phyloP scores from a whole-genome alignment of 2,888 invertebrate genomes.

The Cephus pygmeus region DNA sequence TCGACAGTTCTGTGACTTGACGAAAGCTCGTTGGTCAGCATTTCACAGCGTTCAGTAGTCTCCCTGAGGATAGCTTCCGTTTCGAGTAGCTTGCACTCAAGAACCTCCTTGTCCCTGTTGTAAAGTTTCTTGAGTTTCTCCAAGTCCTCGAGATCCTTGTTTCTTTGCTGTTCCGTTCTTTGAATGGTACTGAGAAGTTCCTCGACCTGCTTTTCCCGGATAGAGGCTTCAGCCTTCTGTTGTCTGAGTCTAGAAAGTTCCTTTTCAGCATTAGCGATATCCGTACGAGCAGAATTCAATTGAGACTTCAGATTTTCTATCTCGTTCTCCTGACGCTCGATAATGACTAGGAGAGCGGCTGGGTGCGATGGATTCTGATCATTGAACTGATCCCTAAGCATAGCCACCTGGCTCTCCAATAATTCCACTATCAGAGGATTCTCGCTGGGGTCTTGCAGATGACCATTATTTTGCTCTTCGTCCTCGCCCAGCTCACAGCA shows the following conservation, averaged over 20 bases:
- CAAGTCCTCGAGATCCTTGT: constrained; percentile 76
- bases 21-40: constrained; percentile 74
- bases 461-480: constrained; percentile 66
- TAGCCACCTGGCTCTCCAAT: constrained; percentile 55
- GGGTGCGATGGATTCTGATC: constrained; percentile 57
- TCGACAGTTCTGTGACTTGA: constrained; percentile 75
- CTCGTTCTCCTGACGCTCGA: constrained; percentile 76
- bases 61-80: constrained; percentile 76
- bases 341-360: constrained; percentile 60
- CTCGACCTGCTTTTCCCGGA: constrained; percentile 81
- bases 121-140: constrained; percentile 73
- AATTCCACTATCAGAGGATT: constrained; percentile 58
- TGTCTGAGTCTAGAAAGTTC: constrained; percentile 79
- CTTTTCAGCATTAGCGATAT: constrained; percentile 76
- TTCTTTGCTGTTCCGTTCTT: constrained; percentile 81
- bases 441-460: constrained; percentile 38
- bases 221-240: constrained; percentile 76
- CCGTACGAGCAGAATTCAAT: constrained; percentile 72
- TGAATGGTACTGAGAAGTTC: constrained; percentile 81
- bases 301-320: constrained; percentile 79
- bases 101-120: constrained; percentile 74
- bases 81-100: constrained; percentile 76
- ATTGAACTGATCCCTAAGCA: constrained; percentile 47
- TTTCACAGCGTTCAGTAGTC: constrained; percentile 75
- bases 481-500: constrained; percentile 70